Evolutionary conservation across 2,797 vertebrate species (phyloP).

Genomic region (Acropternis orthonyx): DNA sequence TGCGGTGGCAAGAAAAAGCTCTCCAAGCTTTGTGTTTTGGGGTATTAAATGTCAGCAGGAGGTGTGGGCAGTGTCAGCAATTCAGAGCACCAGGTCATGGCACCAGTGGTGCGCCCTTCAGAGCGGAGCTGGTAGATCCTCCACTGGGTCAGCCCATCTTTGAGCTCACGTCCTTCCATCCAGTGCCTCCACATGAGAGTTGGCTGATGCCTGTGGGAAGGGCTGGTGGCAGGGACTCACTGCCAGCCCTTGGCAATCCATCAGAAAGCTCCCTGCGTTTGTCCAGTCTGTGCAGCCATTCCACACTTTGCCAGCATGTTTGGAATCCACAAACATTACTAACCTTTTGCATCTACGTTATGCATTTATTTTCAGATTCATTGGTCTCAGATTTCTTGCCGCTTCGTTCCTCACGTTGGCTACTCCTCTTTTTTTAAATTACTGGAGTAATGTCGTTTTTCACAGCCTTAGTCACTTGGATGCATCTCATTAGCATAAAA

Average conservation of each 20-base stretch:
- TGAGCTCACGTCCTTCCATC: background rate
- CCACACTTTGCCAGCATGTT: background rate
- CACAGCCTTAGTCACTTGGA: conserved; percentile 22
- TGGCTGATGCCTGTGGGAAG: background rate
- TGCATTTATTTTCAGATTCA: background rate
- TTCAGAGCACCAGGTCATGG: background rate
- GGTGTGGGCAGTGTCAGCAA: background rate
- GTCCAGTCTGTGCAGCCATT: background rate
- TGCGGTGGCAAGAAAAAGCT: background rate
- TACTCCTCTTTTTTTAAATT: background rate
- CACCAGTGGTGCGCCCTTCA: background rate
- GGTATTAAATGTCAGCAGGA: fast-evolving
- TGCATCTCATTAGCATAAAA: conserved; percentile 22
- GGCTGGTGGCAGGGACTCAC: background rate
- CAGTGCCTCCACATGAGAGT: fast-evolving
- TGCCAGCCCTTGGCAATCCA: background rate
- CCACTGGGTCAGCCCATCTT: background rate
- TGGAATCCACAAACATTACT: background rate
- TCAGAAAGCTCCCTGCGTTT: conserved; percentile 20
- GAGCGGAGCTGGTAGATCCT: background rate
- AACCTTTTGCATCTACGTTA: background rate
- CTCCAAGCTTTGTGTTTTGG: background rate
- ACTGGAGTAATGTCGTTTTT: background rate
- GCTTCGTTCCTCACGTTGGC: background rate
- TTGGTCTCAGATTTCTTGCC: background rate